A percentile compares a stretch with the other conserved stretches of the same genome.
Conservation (phyloP, 2,113 vertebrate species). For the human (Homo sapiens) region GRCh38 chr17:71551501-71552000, state of each 20-base stretch:
- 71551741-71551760: not conserved
- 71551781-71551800: too few relatives aligned
- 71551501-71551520: not conserved
- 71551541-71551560: not conserved
- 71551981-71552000: too few relatives aligned
- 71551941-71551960: too few relatives aligned
- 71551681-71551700: not conserved
- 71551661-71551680: not conserved
- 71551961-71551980: too few relatives aligned
- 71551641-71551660: not conserved
- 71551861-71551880: not conserved
- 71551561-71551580: not conserved
- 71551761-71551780: not conserved
- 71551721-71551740: not conserved
- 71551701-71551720: not conserved
- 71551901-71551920: too few relatives aligned
- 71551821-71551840: rapidly evolving
- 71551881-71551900: rapidly evolving
- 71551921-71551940: too few relatives aligned
- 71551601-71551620: not conserved
- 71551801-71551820: too few relatives aligned
- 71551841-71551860: rapidly evolving
- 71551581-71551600: not conserved
- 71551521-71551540: not conserved
- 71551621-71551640: not conserved